Evolutionary conservation across 1,140 invertebrate species (phyloP).

Genomic region (Euura saliciscinereae): DNA sequence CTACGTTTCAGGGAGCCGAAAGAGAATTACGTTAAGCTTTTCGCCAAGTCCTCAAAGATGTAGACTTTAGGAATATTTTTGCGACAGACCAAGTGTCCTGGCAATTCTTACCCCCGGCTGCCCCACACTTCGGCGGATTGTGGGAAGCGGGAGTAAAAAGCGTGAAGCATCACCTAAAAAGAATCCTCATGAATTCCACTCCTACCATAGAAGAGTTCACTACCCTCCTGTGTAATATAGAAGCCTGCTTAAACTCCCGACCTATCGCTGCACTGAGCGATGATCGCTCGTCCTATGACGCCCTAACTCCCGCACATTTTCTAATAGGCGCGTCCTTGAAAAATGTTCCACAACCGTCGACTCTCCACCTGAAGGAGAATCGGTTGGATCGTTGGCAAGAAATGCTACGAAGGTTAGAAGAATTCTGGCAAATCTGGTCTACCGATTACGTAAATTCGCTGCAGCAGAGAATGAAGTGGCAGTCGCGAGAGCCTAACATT

Average conservation of each 20-base stretch:
- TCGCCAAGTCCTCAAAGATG: too few relatives aligned
- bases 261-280: constrained; percentile 25
- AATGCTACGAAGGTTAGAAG: constrained; percentile 23
- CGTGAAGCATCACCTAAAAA: constrained; percentile 40
- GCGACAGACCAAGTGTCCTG: constrained; percentile 26
- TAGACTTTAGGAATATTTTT: background rate
- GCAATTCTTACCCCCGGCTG: constrained; percentile 49
- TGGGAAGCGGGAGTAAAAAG: constrained; percentile 51
- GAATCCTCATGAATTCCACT: constrained; percentile 18
- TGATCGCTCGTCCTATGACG: constrained; percentile 14
- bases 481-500: constrained; percentile 12
- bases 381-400: constrained; percentile 31
- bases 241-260: constrained; percentile 29
- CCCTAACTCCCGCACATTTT: constrained; percentile 22
- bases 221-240: constrained; percentile 14
- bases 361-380: constrained; percentile 14
- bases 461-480: constrained; percentile 19
- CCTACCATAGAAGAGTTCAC: constrained; percentile 20
- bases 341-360: constrained; percentile 16
- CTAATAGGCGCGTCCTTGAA: constrained; percentile 19
- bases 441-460: constrained; percentile 31
- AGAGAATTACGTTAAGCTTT: background rate
- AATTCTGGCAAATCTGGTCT: constrained; percentile 36
- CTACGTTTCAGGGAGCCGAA: constrained; percentile 21
- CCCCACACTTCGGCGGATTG: constrained; percentile 48